Percentiles rank a stretch among this genome's conserved stretches.
Evolutionary conservation across 2,797 vertebrate genomes (phyloP).

Genomic region (Perodicticus potto): DNA sequence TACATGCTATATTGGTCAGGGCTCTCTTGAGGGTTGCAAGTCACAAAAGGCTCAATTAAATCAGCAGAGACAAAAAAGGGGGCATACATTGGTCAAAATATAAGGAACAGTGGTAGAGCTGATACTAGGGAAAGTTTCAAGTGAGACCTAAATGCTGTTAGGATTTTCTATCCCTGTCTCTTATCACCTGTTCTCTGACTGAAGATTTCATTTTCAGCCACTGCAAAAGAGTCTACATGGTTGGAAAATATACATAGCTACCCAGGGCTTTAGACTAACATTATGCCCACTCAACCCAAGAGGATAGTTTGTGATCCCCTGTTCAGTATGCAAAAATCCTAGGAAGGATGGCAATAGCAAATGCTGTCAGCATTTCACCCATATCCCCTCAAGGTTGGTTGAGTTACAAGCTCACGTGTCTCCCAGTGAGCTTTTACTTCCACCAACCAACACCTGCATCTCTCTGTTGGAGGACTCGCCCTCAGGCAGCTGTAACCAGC

Average conservation of each 20-base stretch:
- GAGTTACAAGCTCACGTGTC: background rate
- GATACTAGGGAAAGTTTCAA: background rate
- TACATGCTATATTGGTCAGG: background rate
- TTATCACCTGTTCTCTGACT: background rate
- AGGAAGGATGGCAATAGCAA: background rate
- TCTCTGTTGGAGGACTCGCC: conserved; percentile 21
- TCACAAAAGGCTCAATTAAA: conserved; percentile 33
- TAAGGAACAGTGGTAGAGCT: background rate
- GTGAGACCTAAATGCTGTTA: background rate
- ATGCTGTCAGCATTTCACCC: background rate
- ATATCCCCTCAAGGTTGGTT: background rate
- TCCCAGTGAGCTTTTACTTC: background rate
- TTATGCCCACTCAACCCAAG: background rate
- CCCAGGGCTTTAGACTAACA: background rate
- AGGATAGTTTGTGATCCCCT: background rate
- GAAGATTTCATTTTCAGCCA: background rate
- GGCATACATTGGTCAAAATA: background rate
- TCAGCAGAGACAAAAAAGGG: background rate
- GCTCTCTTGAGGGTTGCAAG: background rate
- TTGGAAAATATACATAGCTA: background rate
- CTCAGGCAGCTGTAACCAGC: background rate
- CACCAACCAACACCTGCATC: background rate
- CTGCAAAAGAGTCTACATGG: background rate
- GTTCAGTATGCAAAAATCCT: background rate
- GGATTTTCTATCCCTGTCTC: background rate